phyloP scores from a whole-genome alignment of 2,113 vertebrate species.

The Macquaria australasica region DNA sequence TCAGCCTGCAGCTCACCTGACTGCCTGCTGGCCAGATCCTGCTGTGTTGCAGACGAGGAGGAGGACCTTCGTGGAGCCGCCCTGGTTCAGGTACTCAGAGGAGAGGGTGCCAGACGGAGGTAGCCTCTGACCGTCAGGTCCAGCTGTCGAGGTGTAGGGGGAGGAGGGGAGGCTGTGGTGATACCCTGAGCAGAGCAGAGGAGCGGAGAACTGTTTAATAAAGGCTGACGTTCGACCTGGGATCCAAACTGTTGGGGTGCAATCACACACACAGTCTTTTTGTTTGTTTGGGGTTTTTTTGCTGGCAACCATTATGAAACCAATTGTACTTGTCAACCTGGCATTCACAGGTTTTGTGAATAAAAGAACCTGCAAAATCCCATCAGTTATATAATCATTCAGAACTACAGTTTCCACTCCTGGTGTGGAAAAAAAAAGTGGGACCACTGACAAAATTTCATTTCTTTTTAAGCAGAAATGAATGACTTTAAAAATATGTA shows the following conservation, averaged over 20 bases:
- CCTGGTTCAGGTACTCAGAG: conserved; percentile 85
- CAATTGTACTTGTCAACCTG: background rate
- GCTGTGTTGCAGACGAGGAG: conserved; percentile 91
- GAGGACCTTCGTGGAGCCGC: conserved; percentile 80
- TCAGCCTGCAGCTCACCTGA: conserved; percentile 83
- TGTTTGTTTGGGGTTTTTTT: background rate
- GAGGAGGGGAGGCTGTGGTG: conserved; percentile 87
- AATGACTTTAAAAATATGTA: background rate
- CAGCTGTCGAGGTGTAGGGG: conserved; percentile 74
- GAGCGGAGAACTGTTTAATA: conserved; percentile 4
- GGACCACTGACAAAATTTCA: background rate
- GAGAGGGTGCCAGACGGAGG: conserved; percentile 80
- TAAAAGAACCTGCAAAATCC: background rate
- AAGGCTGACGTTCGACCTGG: too few relatives aligned
- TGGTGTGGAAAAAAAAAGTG: background rate
- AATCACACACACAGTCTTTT: background rate
- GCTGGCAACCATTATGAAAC: background rate
- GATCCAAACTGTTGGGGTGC: background rate
- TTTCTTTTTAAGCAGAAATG: background rate
- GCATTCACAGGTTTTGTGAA: background rate
- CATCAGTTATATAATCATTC: background rate
- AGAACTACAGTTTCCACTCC: background rate
- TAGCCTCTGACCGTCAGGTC: conserved; percentile 73
- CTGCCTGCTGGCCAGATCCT: conserved; percentile 84
- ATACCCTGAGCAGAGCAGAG: conserved; percentile 79